Percentiles rank a stretch among this genome's conserved stretches.
These are phyloP conservation scores for Myotis daubentonii DNA, from an alignment of 2,797 vertebrate genomes.

Conservation along the genomic window DNA sequence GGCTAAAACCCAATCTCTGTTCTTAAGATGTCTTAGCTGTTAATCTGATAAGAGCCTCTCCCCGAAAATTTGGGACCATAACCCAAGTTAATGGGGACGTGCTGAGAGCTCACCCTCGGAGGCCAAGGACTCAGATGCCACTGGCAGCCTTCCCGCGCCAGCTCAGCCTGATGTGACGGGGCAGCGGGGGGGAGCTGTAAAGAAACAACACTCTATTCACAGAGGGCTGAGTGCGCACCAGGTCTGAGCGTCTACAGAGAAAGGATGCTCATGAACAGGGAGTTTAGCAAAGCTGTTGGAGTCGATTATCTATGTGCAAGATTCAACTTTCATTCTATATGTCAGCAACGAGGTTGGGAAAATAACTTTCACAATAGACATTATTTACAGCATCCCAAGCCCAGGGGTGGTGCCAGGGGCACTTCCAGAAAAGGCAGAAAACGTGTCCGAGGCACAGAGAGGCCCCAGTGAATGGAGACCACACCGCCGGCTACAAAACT, in stretches of 20 bases:
- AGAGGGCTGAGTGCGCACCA: rapidly evolving
- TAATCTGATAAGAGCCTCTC: not conserved
- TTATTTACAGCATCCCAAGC: not conserved
- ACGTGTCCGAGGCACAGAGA: rapidly evolving
- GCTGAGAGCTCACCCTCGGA: rapidly evolving
- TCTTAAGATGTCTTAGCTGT: too few relatives aligned
- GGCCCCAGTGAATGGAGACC: not conserved
- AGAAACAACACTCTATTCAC: not conserved
- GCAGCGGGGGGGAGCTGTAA: rapidly evolving
- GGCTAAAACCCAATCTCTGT: too few relatives aligned
- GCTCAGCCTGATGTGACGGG: rapidly evolving
- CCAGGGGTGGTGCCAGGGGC: not conserved
- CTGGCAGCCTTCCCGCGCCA: rapidly evolving
- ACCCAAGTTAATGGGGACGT: not conserved
- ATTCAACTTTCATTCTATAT: not conserved
- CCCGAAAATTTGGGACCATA: rapidly evolving
- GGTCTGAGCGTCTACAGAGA: rapidly evolving
- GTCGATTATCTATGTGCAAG: not conserved
- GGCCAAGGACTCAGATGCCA: not conserved
- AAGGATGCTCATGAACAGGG: rapidly evolving
- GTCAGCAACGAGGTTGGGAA: not conserved
- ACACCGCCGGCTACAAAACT: not conserved
- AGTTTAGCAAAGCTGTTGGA: not conserved
- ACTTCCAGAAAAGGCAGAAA: not conserved
- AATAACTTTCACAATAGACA: not conserved